Percentiles rank a stretch among this genome's conserved stretches.
Evolutionary conservation across 2,797 vertebrate genomes (phyloP).

Genomic region (Limosa lapponica): DNA sequence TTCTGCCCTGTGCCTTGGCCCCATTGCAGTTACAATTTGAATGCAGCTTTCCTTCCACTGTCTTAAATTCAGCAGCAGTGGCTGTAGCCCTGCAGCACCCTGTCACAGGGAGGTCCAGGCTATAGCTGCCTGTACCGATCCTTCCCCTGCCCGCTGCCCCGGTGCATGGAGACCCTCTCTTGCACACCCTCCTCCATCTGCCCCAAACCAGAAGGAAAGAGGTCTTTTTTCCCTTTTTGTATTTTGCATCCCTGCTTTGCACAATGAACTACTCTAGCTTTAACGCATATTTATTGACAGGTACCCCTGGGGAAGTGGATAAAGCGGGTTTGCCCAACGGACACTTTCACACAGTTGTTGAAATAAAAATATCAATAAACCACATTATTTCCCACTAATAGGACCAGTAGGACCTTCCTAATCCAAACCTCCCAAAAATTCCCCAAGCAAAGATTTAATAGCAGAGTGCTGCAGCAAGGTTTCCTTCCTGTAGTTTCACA

Average conservation of each 20-base stretch:
- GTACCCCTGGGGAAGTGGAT: not conserved
- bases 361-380: not conserved
- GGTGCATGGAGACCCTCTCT: accelerated
- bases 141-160: not conserved
- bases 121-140: accelerated
- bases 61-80: accelerated
- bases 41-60: not conserved
- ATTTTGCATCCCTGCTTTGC: not conserved
- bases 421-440: not conserved
- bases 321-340: not conserved
- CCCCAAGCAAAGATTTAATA: not conserved
- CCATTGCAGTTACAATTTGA: not conserved
- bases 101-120: not conserved
- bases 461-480: not conserved
- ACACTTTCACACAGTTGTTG: not conserved
- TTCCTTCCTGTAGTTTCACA: not conserved
- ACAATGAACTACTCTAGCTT: not conserved
- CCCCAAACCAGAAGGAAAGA: not conserved
- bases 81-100: not conserved
- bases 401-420: not conserved
- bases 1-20: not conserved
- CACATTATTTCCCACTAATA: not conserved
- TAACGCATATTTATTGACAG: not conserved
- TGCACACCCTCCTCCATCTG: not conserved
- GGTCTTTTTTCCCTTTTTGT: not conserved